Evolutionary conservation across 1,140 invertebrate species (phyloP).

Genomic region (Aphelenchoides avenae): DNA sequence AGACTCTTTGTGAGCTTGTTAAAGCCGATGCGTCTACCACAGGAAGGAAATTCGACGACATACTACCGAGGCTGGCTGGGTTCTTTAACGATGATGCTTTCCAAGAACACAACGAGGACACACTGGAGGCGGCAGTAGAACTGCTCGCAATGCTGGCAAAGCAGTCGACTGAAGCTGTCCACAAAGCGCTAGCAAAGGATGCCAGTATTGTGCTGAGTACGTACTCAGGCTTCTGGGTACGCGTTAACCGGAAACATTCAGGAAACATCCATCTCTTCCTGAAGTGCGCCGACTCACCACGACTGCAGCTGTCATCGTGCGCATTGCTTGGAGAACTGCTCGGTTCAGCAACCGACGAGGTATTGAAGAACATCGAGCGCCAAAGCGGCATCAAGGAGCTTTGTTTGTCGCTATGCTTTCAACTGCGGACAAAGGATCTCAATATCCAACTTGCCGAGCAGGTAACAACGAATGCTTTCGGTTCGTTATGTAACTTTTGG

Average conservation of each 20-base stretch:
- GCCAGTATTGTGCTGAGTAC: constrained; percentile 6
- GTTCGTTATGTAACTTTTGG: too few species aligned
- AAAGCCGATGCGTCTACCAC: not conserved
- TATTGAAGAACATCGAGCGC: not conserved
- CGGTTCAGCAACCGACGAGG: not conserved
- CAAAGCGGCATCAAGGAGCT: not conserved
- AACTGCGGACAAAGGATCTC: constrained; percentile 3
- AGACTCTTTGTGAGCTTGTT: not conserved
- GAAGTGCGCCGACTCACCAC: not conserved
- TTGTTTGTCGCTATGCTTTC: constrained; percentile 8
- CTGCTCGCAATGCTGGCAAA: not conserved
- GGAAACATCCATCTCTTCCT: not conserved
- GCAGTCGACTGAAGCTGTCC: not conserved
- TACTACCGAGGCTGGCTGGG: not conserved
- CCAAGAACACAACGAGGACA: not conserved
- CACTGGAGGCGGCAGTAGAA: not conserved
- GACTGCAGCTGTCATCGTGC: not conserved
- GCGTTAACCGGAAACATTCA: not conserved
- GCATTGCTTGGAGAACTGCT: not conserved
- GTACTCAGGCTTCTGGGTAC: not conserved
- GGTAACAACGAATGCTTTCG: too few species aligned
- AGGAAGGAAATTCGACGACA: not conserved
- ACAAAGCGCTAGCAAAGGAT: not conserved
- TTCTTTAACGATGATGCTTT: not conserved
- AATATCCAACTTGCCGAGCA: constrained; percentile 2